phyloP scores from a whole-genome alignment of 1,140 invertebrate genomes.

The Anthonomus grandis region DNA sequence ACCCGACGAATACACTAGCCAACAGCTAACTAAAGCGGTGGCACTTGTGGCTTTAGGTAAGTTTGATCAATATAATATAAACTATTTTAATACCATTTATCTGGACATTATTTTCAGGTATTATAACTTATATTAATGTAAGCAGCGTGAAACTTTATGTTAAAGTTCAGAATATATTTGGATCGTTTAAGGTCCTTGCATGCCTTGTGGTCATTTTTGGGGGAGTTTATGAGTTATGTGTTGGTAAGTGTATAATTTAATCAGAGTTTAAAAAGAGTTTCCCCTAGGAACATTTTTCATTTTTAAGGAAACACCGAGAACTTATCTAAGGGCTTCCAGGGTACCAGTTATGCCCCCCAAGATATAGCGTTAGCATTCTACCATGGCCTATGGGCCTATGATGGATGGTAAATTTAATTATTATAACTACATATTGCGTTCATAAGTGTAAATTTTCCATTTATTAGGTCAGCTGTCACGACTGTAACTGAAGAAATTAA shows the following conservation, averaged over 20 bases:
- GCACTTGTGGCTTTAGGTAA: constrained; percentile 64
- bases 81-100: no score
- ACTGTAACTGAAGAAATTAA: constrained; percentile 91
- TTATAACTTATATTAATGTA: constrained; percentile 87
- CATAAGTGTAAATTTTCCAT: background rate
- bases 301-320: constrained; percentile 63
- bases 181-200: constrained; percentile 78
- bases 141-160: constrained; percentile 86
- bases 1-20: constrained; percentile 48
- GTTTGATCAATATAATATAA: constrained; percentile 26
- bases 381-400: constrained; percentile 92
- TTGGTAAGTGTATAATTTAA: constrained; percentile 52
- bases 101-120: constrained; percentile 59
- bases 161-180: constrained; percentile 85
- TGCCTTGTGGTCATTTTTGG: constrained; percentile 79
- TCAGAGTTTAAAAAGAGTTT: background rate
- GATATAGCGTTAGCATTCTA: constrained; percentile 88
- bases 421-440: background rate
- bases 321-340: constrained; percentile 71
- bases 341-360: constrained; percentile 66
- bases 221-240: constrained; percentile 72
- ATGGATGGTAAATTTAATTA: constrained; percentile 68
- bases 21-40: constrained; percentile 62
- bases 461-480: constrained; percentile 80
- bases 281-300: background rate